phyloP scores from a whole-genome alignment of 2,888 invertebrate species.

The Hypercompe scribonia region DNA sequence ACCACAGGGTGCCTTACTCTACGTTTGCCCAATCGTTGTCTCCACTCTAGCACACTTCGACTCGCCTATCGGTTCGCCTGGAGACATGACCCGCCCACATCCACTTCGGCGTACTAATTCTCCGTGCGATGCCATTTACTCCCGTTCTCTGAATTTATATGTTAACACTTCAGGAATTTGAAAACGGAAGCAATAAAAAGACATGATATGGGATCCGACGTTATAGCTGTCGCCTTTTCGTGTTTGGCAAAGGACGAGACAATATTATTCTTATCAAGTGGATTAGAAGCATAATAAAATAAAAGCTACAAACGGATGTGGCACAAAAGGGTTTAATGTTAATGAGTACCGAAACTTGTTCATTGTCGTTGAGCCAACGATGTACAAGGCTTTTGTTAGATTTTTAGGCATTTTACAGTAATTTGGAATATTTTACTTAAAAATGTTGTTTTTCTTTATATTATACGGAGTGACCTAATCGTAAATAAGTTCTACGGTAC shows the following conservation, averaged over 20 bases:
- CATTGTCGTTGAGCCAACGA: constrained; percentile 19
- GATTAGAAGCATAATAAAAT: constrained; percentile 38
- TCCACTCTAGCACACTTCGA: too few species aligned
- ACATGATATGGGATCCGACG: background rate
- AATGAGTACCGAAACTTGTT: constrained; percentile 21
- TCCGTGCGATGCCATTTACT: too few species aligned
- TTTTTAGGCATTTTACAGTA: background rate
- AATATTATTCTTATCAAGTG: constrained; percentile 19
- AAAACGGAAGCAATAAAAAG: background rate
- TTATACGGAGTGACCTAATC: background rate
- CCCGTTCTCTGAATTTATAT: too few species aligned
- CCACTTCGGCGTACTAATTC: too few species aligned
- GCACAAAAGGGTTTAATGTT: constrained; percentile 29
- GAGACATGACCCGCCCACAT: too few species aligned
- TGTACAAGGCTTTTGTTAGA: constrained; percentile 4
- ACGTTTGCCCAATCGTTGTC: too few species aligned
- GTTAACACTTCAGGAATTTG: background rate
- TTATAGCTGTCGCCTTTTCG: constrained; percentile 22
- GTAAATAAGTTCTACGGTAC: background rate
- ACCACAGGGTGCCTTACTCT: too few species aligned
- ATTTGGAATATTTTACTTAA: background rate
- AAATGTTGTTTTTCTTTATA: background rate
- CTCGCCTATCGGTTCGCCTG: too few species aligned
- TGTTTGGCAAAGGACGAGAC: constrained; percentile 25
- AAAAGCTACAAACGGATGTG: constrained; percentile 23